These are phyloP conservation scores for Rhinophrynus dorsalis DNA, from an alignment of 2,797 vertebrate species.

Conservation along the genomic window DNA sequence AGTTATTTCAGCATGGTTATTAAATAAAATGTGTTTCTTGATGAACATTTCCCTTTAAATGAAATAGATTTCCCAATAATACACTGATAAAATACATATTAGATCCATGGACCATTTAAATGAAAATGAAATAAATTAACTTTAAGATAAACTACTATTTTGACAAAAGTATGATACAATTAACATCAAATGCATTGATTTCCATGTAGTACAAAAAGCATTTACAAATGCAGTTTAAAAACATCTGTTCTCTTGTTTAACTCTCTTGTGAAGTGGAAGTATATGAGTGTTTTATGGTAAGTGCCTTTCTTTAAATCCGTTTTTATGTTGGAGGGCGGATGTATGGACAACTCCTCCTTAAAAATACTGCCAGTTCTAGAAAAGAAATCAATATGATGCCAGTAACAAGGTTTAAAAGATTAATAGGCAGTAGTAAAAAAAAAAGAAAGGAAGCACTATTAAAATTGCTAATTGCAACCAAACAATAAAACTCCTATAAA, in stretches of 20 bases:
- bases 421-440: constrained; percentile 58
- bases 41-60: constrained; percentile 36
- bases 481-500: constrained; percentile 52
- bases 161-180: constrained; percentile 60
- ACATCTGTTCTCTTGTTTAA: constrained; percentile 57
- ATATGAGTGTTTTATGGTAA: constrained; percentile 65
- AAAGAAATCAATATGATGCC: constrained; percentile 56
- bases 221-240: constrained; percentile 54
- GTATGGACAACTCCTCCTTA: constrained; percentile 51
- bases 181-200: constrained; percentile 60
- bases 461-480: constrained; percentile 56
- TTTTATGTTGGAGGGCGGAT: constrained; percentile 58
- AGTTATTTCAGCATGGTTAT: too few species aligned
- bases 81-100: constrained; percentile 46
- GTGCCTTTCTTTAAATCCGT: constrained; percentile 55
- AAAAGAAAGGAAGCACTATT: constrained; percentile 41
- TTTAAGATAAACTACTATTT: constrained; percentile 58
- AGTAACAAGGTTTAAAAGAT: constrained; percentile 58
- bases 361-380: constrained; percentile 53
- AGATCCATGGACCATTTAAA: constrained; percentile 53
- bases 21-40: too few species aligned
- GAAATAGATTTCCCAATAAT: constrained; percentile 50
- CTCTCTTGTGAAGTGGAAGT: constrained; percentile 59
- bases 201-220: constrained; percentile 46
- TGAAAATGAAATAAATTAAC: constrained; percentile 59